A percentile compares a stretch with the other conserved stretches of the same genome.
Conservation (phyloP, 2,888 invertebrate species). For the Andrena haemorrhoa region DNA sequence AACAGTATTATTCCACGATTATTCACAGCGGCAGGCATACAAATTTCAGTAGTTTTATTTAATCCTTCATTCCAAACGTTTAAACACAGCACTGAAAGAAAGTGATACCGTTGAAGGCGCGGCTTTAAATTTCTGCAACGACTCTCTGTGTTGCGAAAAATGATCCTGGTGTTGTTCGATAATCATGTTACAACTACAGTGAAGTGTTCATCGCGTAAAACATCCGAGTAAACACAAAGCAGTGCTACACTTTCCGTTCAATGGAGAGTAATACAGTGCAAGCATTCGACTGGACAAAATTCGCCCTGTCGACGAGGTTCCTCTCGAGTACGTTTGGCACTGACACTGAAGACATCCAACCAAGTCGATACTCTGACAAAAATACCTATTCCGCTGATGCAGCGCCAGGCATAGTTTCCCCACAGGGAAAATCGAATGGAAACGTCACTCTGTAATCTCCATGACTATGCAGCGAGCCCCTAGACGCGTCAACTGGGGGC, state of each 20-base stretch:
- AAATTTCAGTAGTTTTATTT: not conserved
- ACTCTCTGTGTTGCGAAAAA: not conserved
- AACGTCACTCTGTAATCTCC: constrained; percentile 23
- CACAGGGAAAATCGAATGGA: constrained; percentile 18
- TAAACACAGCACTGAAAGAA: constrained; percentile 2
- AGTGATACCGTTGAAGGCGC: not conserved
- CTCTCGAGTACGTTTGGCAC: constrained; percentile 39
- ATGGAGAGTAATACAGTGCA: constrained; percentile 3
- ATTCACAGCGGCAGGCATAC: not conserved
- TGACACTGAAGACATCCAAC: constrained; percentile 34
- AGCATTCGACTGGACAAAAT: constrained; percentile 30
- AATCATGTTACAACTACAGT: not conserved
- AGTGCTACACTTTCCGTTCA: constrained; percentile 18
- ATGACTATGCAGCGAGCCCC: not conserved
- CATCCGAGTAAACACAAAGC: not conserved
- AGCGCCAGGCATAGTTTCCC: constrained; percentile 33
- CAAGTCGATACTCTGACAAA: constrained; percentile 31
- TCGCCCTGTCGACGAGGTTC: constrained; percentile 28
- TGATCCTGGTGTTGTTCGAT: not conserved
- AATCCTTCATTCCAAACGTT: not conserved
- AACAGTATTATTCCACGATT: not conserved
- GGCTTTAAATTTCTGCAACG: not conserved
- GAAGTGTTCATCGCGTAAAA: not conserved
- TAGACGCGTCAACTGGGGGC: not conserved
- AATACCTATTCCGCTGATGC: constrained; percentile 43